Conservation (phyloP, 2,797 vertebrate species). For the Halcyon smyrnensis region DNA sequence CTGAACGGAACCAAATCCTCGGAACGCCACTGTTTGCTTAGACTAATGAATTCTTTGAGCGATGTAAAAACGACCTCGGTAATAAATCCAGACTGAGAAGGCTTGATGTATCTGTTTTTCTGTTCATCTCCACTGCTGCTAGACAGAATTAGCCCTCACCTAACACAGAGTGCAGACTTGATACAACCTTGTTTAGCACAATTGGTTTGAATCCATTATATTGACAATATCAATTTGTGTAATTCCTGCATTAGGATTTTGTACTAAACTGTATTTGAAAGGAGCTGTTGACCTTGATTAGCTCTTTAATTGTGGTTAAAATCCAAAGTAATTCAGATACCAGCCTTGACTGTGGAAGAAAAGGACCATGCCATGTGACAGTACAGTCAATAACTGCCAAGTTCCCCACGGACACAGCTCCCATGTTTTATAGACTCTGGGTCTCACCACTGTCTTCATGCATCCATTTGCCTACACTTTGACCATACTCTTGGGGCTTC, state of each 20-base stretch:
- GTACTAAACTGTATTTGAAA: conserved; percentile 77
- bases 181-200: conserved; percentile 61
- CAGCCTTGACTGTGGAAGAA: neutral
- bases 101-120: conserved; percentile 23
- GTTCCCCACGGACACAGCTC: neutral
- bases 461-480: neutral
- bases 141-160: conserved; percentile 70
- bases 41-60: conserved; percentile 72
- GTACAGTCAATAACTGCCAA: neutral
- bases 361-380: conserved; percentile 28
- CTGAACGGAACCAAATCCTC: conserved; percentile 60
- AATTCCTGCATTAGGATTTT: conserved; percentile 77
- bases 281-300: conserved; percentile 76
- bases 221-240: conserved; percentile 79
- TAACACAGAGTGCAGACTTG: conserved; percentile 51
- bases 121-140: neutral
- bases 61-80: conserved; percentile 42
- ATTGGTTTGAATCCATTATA: conserved; percentile 79
- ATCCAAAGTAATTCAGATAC: conserved; percentile 72
- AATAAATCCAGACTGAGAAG: conserved; percentile 58
- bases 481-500: neutral
- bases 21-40: conserved; percentile 49
- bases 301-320: conserved; percentile 81
- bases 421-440: neutral
- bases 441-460: neutral